A percentile compares a stretch with the other conserved stretches of the same genome.
Conservation (phyloP, 2,888 invertebrate species). For the Noctua fimbriata region DNA sequence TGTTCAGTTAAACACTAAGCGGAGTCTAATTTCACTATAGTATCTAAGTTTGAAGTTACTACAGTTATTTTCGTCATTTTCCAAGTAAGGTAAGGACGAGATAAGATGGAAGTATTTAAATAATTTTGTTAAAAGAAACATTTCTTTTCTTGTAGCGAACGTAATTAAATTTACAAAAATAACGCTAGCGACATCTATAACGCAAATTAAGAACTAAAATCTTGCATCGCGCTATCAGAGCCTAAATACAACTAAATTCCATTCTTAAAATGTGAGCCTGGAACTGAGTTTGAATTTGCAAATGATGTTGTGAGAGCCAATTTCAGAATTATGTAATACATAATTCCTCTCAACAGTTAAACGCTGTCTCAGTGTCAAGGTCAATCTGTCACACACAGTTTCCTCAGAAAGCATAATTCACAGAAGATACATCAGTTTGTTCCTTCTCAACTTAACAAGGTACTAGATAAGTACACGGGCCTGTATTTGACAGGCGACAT, state of each 20-base stretch:
- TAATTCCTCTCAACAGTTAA: conserved; percentile 5
- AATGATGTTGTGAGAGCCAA: background rate
- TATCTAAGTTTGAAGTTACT: background rate
- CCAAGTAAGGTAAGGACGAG: background rate
- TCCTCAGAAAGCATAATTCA: conserved; percentile 14
- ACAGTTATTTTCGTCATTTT: background rate
- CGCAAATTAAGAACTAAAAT: background rate
- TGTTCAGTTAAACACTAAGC: conserved; percentile 16
- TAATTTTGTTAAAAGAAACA: background rate
- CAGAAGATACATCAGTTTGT: conserved; percentile 22
- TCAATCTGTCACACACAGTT: conserved; percentile 21
- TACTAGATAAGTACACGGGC: conserved; percentile 38
- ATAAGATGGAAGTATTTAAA: background rate
- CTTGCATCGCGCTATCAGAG: background rate
- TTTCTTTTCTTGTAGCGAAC: background rate
- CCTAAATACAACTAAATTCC: background rate
- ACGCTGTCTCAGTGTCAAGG: conserved; percentile 27
- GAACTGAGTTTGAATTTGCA: background rate
- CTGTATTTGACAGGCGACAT: conserved; percentile 56
- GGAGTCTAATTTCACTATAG: background rate
- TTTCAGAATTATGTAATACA: background rate
- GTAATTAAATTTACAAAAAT: background rate
- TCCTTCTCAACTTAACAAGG: conserved; percentile 32
- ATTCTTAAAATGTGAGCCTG: background rate
- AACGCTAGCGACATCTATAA: background rate